Evolutionary conservation across 2,797 vertebrate species (phyloP), one percentile per base, ranked within the genome.

Genomic region (Salarias fasciatus): DNA sequence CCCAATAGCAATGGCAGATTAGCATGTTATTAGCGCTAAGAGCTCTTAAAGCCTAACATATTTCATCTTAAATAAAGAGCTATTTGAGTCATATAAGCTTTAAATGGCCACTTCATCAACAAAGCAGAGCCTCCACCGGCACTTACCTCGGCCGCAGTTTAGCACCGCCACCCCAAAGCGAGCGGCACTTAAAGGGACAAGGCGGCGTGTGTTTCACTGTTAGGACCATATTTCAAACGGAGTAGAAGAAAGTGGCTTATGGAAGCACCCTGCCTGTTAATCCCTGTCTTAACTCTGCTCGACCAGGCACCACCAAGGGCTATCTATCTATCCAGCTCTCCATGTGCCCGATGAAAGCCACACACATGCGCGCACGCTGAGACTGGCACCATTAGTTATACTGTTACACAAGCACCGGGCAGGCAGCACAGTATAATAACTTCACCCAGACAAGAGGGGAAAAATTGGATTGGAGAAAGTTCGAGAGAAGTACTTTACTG

Each of bases 381-480:
- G 63, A 80, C 57, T 75, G 81, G 70, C 83, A 80, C 84, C 82
- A 84, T 88, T 86, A 77, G 85, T 83, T 86, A 84, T 80, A 82
- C 69, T 41, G 82, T 82, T 86, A 80, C 84, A 80, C 67, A 53
- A 60, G 78, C 69, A 66, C 66, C 79, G 68, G 63, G 53, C 79
- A 77, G 75, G 40, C 72, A 50, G 56, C 53, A 13, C 53, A 57
- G 60, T 57, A 58, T 79, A 86, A 86, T 84, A 75, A 82, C 75
- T 83, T 86, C 48, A 83, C 52, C 59, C 67, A 28, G 77, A 66
- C 81, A 51, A 77, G 74, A 85, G 75, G 76, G 78, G 85, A 84
- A 85, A 75, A 86, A 84, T 77, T 69, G 72, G 79, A 82, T 79
- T 72, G 70, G 40, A 67, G 63, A 78, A 85, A 69, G 56, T 79